phyloP scores from a whole-genome alignment of 2,797 vertebrate genomes.

The Hemibagrus guttatus region DNA sequence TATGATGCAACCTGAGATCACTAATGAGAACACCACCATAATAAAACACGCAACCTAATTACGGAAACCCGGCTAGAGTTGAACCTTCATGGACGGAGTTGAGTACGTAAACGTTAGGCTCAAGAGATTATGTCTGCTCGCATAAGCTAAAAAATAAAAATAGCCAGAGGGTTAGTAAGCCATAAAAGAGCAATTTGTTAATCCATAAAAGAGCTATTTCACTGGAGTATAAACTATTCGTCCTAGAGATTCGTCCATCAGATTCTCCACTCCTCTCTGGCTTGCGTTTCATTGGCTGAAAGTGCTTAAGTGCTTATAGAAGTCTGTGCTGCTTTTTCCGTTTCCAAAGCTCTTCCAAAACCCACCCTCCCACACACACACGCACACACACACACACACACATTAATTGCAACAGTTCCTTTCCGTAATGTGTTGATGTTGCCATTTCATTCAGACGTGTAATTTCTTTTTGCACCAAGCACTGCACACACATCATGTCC shows the following conservation, averaged over 20 bases:
- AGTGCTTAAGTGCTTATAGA: not conserved
- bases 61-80: not conserved
- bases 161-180: constrained; percentile 42
- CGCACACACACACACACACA: constrained; percentile 21
- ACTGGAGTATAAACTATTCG: constrained; percentile 15
- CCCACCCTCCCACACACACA: not conserved
- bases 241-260: constrained; percentile 1
- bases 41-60: constrained; percentile 19
- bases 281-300: constrained; percentile 1
- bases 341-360: not conserved
- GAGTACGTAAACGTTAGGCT: constrained; percentile 22
- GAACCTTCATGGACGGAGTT: constrained; percentile 24
- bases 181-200: constrained; percentile 43
- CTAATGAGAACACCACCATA: constrained; percentile 4
- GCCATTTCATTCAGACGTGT: constrained; percentile 47
- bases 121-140: constrained; percentile 11
- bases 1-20: constrained; percentile 16
- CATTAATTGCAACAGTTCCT: constrained; percentile 33
- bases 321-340: not conserved
- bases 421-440: constrained; percentile 33
- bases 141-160: constrained; percentile 37
- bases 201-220: constrained; percentile 44
- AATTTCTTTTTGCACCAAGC: constrained; percentile 37
- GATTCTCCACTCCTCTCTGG: constrained; percentile 3
- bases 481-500: constrained; percentile 46